Base-by-base conservation (phyloP, 2,888 invertebrate species). In the Gymnoscelis rufifasciata region DNA sequence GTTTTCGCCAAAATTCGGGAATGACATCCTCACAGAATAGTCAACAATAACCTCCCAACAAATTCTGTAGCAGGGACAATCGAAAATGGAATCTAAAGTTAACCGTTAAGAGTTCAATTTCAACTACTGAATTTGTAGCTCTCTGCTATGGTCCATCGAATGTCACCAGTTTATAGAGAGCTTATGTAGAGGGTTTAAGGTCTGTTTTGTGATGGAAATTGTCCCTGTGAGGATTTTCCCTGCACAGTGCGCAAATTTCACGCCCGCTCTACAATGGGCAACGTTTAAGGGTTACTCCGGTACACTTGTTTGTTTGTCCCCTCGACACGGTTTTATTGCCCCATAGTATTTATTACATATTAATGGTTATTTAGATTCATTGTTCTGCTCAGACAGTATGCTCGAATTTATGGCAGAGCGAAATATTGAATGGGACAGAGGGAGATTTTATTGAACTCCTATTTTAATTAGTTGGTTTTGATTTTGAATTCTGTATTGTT, bases 281-380 rank as follows among this genome's bases (percentile, higher is more conserved):
- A 67, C 71, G 71, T 80, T 80, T 78, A 79, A 78, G 80, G 82
- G 82, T 81, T 78, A 73, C 70, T 70, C 57, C 66, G 45, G 66
- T 78, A 74, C 86, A 86, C 87, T 88, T 88, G 88, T 87, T 87
- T 87, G 81, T 86, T 86, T 84, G 83, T 77, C 71, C 87, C 84
- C 83, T 71, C 73, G 73, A 74, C 76, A 80, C 71, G 73, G 74
- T 69, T 80, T 82, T 86, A 82, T 83, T 81, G 70, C 86, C 82
- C 88, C 78, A 78, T 81, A 83, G 83, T 86, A 88, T 88, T 88
- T 88, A 88, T 88, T 87, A 86, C 87, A 84, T 88, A 88, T 88
- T 88, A 88, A 88, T 88, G 86, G 88, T 88, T 88, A 88, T 88
- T 88, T 86, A 78, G 86, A 83, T 82, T 84, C 86, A 87, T 88